phyloP scores from a whole-genome alignment of 2,113 vertebrate genomes.

The Fregetta grallaria region DNA sequence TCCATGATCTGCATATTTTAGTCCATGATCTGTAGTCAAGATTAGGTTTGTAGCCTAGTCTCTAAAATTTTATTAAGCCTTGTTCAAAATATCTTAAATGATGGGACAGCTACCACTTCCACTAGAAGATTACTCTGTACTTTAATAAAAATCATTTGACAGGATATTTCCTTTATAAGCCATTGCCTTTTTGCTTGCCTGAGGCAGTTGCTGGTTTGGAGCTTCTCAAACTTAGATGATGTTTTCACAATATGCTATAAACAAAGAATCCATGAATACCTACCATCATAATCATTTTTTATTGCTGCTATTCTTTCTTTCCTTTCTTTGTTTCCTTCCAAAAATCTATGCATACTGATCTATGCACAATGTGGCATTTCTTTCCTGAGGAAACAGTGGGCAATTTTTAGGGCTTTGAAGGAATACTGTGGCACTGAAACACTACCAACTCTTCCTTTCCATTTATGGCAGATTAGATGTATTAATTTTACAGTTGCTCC shows the following conservation, averaged over 20 bases:
- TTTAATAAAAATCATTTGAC: neutral
- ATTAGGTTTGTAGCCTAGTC: neutral
- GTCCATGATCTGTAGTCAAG: neutral
- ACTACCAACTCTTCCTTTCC: neutral
- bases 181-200: neutral
- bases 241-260: neutral
- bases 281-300: neutral
- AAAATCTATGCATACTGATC: fast-evolving
- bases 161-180: neutral
- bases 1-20: neutral
- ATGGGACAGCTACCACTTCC: neutral
- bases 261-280: neutral
- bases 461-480: neutral
- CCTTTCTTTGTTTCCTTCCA: neutral
- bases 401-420: neutral
- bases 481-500: neutral
- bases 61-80: neutral
- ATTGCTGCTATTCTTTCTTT: neutral
- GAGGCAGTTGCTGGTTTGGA: neutral
- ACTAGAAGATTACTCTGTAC: neutral
- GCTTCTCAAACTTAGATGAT: neutral
- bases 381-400: neutral
- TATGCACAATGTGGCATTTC: neutral
- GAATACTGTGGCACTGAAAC: neutral
- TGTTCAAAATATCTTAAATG: neutral